phyloP scores from a whole-genome alignment of 2,113 vertebrate species.

The Coptodon rendalli region DNA sequence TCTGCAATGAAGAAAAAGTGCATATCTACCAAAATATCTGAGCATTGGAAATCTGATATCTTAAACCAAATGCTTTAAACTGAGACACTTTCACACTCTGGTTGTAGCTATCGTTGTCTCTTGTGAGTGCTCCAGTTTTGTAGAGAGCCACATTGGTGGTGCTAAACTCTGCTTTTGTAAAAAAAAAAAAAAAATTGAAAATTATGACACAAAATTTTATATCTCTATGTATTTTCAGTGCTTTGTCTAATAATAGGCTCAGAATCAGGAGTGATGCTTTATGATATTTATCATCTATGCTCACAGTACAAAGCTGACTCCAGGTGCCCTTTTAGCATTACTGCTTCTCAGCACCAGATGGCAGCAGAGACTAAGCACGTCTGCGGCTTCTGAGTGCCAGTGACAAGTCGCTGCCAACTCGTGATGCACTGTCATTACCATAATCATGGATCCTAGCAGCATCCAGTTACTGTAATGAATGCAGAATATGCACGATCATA shows the following conservation, averaged over 20 bases:
- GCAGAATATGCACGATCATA: background rate
- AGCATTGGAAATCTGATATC: background rate
- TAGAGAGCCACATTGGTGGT: background rate
- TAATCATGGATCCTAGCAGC: background rate
- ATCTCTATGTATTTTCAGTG: background rate
- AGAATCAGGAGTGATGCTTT: background rate
- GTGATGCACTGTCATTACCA: background rate
- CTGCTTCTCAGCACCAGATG: conserved; percentile 40
- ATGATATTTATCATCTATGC: background rate
- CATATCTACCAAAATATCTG: background rate
- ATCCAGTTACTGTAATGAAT: background rate
- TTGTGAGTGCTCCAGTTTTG: background rate
- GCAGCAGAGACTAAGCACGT: conserved; percentile 34
- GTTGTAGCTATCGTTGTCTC: background rate
- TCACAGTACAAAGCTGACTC: background rate
- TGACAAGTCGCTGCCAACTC: background rate
- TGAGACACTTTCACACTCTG: background rate
- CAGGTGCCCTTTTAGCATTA: background rate
- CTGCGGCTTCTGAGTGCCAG: background rate
- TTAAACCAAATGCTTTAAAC: background rate
- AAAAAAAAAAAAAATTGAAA: background rate
- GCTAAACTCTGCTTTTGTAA: background rate
- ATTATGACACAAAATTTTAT: rapidly evolving
- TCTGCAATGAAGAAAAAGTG: background rate
- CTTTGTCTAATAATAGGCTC: background rate